Percentiles rank a stretch among this genome's conserved stretches.
These are phyloP conservation scores for Diarsia rubi DNA, from an alignment of 2,888 invertebrate genomes.

Conservation along the genomic window DNA sequence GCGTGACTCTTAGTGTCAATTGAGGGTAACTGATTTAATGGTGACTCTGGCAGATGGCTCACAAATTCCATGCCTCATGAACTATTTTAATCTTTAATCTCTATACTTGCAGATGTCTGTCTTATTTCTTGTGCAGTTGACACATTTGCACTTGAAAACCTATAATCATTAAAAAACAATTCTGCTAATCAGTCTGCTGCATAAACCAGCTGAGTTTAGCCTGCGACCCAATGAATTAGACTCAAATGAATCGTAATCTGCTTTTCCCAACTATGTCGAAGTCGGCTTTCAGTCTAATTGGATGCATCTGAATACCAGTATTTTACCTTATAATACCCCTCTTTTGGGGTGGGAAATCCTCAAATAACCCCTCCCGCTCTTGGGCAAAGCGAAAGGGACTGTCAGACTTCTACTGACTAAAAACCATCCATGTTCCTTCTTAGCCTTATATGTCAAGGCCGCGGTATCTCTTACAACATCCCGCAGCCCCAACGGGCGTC, in stretches of 20 bases:
- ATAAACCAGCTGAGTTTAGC: neutral
- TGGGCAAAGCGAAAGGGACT: no score
- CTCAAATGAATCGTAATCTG: neutral
- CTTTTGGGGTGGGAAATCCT: no score
- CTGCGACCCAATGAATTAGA: conserved; percentile 4
- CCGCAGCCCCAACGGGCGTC: no score
- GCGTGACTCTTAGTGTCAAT: conserved; percentile 57
- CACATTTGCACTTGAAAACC: conserved; percentile 1
- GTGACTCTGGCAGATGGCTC: conserved; percentile 55
- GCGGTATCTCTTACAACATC: no score
- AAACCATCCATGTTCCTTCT: no score
- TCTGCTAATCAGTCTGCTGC: neutral
- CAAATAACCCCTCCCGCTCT: no score
- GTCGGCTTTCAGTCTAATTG: no score
- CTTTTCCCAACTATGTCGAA: neutral
- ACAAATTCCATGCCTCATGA: conserved; percentile 41
- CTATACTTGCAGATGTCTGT: conserved; percentile 2
- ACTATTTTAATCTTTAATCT: conserved; percentile 54
- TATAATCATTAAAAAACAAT: neutral
- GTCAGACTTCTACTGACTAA: no score
- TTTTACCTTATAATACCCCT: no score
- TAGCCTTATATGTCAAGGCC: no score
- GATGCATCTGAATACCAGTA: no score
- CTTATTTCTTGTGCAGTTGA: neutral
- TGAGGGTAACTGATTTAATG: conserved; percentile 68